These are phyloP conservation scores for Gandaritis pyraliata DNA, from an alignment of 2,888 invertebrate species.

Conservation along the genomic window DNA sequence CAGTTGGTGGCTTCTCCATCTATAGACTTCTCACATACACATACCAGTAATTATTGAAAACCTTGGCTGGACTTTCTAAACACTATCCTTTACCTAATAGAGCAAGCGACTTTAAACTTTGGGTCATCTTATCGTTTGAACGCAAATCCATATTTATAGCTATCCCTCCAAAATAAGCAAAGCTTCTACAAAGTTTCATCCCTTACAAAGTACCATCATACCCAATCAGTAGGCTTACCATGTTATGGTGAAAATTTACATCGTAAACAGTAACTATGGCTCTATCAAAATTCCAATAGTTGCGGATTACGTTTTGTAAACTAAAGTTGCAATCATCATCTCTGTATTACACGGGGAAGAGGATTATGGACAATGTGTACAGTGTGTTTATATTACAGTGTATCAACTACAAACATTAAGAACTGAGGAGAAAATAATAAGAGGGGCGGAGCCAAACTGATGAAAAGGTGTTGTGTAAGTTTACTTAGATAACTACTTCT, in stretches of 20 bases:
- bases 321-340: constrained; percentile 83
- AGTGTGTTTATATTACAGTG: constrained; percentile 7
- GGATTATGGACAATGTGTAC: constrained; percentile 35
- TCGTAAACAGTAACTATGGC: constrained; percentile 78
- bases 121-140: constrained; percentile 34
- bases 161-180: constrained; percentile 40
- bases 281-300: constrained; percentile 77
- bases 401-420: neutral
- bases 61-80: neutral
- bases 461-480: too few relatives aligned
- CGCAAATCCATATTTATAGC: constrained; percentile 43
- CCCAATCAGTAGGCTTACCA: constrained; percentile 80
- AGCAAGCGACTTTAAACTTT: constrained; percentile 31
- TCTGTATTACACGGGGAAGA: constrained; percentile 73
- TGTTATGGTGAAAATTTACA: constrained; percentile 83
- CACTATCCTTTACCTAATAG: constrained; percentile 25
- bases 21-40: too few relatives aligned
- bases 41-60: too few relatives aligned
- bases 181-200: constrained; percentile 42
- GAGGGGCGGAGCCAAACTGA: too few relatives aligned
- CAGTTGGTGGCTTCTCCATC: too few relatives aligned
- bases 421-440: too few relatives aligned
- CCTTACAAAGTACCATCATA: constrained; percentile 68
- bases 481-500: too few relatives aligned
- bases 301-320: constrained; percentile 85